Evolutionary conservation across 2,797 vertebrate genomes (phyloP).

Genomic region (Furcifer pardalis): DNA sequence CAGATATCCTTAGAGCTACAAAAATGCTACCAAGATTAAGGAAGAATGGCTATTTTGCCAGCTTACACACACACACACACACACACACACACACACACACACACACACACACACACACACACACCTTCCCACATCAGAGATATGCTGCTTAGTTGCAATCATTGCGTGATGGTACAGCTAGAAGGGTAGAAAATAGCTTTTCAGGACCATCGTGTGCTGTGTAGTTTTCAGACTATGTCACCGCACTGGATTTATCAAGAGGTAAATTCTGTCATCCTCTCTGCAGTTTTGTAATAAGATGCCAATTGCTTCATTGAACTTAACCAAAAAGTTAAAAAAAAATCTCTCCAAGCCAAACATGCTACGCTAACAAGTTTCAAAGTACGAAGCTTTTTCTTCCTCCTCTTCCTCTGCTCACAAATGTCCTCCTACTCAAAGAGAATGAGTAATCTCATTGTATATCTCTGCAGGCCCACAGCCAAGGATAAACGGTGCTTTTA

Average conservation of each 20-base stretch:
- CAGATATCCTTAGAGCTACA: too few relatives aligned
- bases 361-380: background rate
- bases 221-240: background rate
- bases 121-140: too few relatives aligned
- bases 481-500: background rate
- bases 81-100: too few relatives aligned
- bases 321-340: background rate
- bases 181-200: background rate
- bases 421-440: conserved; percentile 64
- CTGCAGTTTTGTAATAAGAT: background rate
- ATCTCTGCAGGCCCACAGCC: conserved; percentile 49
- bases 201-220: background rate
- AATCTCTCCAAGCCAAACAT: background rate
- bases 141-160: too few relatives aligned
- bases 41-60: too few relatives aligned
- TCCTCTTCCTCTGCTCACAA: conserved; percentile 52
- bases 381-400: conserved; percentile 41
- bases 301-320: conserved; percentile 1
- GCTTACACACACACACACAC: too few relatives aligned
- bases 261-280: background rate
- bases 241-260: background rate
- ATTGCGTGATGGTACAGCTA: background rate
- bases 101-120: too few relatives aligned
- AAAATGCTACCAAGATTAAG: too few relatives aligned
- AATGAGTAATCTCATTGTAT: conserved; percentile 68